Conservation (phyloP, 2,888 invertebrate species). For the Argynnis bischoffii region DNA sequence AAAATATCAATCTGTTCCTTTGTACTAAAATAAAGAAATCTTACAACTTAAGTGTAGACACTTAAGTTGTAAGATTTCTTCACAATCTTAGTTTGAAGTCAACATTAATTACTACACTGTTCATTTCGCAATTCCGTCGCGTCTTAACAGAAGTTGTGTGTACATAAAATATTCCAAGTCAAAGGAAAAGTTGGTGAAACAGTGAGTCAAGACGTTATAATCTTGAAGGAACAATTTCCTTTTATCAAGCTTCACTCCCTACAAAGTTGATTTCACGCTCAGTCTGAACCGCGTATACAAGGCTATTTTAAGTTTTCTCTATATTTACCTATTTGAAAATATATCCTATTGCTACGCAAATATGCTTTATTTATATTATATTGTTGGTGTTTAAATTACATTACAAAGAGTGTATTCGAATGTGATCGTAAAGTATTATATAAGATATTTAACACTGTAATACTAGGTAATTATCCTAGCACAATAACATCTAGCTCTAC, state of each 20-base stretch:
- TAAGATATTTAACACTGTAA: slow-evolving; percentile 5
- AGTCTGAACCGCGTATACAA: slow-evolving; percentile 16
- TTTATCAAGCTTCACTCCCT: slow-evolving; percentile 10
- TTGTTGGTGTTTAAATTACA: too few relatives aligned
- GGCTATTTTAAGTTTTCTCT: slow-evolving; percentile 16
- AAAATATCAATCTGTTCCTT: too few relatives aligned
- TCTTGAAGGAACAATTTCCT: slow-evolving; percentile 23
- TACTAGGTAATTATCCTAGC: slow-evolving; percentile 12
- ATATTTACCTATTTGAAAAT: slow-evolving; percentile 16
- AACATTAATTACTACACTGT: slow-evolving; percentile 5
- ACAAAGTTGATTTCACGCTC: slow-evolving; percentile 23
- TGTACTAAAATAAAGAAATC: too few relatives aligned
- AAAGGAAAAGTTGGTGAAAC: slow-evolving; percentile 16
- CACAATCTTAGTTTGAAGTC: neutral
- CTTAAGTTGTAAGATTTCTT: too few relatives aligned
- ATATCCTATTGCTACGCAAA: neutral
- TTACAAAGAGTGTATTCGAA: neutral
- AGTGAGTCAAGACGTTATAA: slow-evolving; percentile 15
- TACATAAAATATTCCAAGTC: slow-evolving; percentile 16
- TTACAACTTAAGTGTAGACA: too few relatives aligned
- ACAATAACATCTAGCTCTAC: slow-evolving; percentile 13
- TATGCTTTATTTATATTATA: too few relatives aligned
- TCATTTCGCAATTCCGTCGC: slow-evolving; percentile 5
- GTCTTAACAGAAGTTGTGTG: slow-evolving; percentile 8
- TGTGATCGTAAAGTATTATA: slow-evolving; percentile 1